Conservation (phyloP, 2,113 vertebrate genomes). For the Benitochromis conjunctus region DNA sequence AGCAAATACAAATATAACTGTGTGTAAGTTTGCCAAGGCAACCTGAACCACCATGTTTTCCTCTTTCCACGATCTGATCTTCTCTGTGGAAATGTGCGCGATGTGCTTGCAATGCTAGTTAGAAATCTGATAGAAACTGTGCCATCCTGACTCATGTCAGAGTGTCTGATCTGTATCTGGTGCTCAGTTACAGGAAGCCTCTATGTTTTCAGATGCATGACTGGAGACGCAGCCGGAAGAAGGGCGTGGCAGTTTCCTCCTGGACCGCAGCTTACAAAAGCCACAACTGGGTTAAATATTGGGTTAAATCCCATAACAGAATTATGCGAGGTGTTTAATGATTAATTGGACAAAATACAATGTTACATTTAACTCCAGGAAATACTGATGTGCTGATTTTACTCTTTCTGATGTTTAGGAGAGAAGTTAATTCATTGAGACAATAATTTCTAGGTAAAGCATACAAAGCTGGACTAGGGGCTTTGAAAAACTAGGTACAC, state of each 20-base stretch:
- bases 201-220: background rate
- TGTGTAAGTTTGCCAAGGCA: background rate
- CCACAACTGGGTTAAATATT: background rate
- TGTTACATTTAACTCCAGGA: background rate
- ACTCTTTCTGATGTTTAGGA: background rate
- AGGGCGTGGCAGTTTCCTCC: constrained; percentile 14
- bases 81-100: constrained; percentile 13
- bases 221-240: background rate
- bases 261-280: background rate
- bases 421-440: background rate
- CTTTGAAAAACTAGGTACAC: background rate
- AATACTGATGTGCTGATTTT: background rate
- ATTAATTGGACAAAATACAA: background rate
- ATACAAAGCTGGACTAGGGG: rapidly evolving
- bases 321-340: background rate
- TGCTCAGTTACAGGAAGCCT: constrained; percentile 38
- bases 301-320: background rate
- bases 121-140: constrained; percentile 40
- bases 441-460: background rate
- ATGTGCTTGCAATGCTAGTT: constrained; percentile 32
- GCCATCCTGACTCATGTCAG: constrained; percentile 29
- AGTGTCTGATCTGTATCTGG: constrained; percentile 24
- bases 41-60: background rate
- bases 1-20: background rate
- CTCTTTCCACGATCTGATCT: background rate